Percentiles rank a stretch among this genome's conserved stretches.
Conservation (phyloP, 2,888 invertebrate genomes). For the Germaria angustata region DNA sequence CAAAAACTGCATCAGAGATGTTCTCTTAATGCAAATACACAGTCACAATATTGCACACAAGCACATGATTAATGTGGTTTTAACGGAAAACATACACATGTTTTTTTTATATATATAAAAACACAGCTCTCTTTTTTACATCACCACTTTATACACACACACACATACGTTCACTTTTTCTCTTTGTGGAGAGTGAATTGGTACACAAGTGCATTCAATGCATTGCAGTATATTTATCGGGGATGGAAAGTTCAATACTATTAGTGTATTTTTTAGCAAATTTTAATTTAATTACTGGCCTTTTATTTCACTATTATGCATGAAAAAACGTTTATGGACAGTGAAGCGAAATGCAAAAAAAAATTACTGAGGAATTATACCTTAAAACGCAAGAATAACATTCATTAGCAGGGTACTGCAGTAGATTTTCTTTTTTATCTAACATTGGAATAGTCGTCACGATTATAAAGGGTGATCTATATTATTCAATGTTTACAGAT, state of each 20-base stretch:
- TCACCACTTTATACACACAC: too few relatives aligned
- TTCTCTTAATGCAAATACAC: constrained; percentile 49
- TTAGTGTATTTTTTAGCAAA: background rate
- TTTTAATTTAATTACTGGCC: background rate
- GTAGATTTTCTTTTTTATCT: too few relatives aligned
- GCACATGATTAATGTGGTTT: constrained; percentile 62
- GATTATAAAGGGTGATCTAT: too few relatives aligned
- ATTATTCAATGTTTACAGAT: too few relatives aligned
- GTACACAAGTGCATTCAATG: background rate
- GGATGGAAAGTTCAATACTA: background rate
- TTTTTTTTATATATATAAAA: background rate
- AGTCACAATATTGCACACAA: constrained; percentile 38
- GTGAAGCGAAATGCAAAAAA: too few relatives aligned
- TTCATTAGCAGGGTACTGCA: too few relatives aligned
- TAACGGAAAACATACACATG: constrained; percentile 3
- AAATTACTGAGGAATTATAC: too few relatives aligned
- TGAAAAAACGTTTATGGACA: too few relatives aligned
- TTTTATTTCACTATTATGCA: too few relatives aligned
- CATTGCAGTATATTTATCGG: background rate
- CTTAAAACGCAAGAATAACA: too few relatives aligned
- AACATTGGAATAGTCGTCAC: too few relatives aligned
- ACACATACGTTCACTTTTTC: too few relatives aligned
- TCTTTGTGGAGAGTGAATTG: background rate
- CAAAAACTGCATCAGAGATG: constrained; percentile 27
- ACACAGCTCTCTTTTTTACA: background rate